Conservation (phyloP, 2,797 vertebrate genomes). For the Hylomyscus alleni region DNA sequence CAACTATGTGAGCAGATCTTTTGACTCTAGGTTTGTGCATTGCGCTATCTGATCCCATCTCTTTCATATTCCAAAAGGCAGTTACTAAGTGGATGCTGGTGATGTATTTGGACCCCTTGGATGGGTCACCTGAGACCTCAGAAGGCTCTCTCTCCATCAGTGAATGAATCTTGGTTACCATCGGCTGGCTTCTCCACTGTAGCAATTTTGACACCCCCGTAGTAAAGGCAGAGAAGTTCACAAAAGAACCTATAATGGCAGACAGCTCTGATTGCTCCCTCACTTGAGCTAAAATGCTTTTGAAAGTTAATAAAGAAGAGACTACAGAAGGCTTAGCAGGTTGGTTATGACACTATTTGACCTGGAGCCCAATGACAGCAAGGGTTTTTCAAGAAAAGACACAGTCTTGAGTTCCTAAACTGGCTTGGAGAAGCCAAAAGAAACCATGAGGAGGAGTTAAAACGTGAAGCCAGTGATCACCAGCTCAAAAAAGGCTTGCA, state of each 20-base stretch:
- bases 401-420: neutral
- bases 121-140: neutral
- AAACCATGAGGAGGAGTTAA: neutral
- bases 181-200: accelerated
- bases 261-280: neutral
- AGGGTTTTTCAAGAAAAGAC: neutral
- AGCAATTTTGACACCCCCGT: slow-evolving; percentile 16
- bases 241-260: neutral
- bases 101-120: neutral
- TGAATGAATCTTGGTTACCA: neutral
- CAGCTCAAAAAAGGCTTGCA: neutral
- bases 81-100: neutral
- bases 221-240: neutral
- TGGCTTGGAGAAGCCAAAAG: neutral
- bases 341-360: neutral
- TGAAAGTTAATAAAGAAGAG: neutral
- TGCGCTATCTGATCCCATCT: neutral
- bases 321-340: neutral
- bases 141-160: neutral
- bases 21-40: neutral
- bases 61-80: neutral
- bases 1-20: neutral
- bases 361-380: neutral
- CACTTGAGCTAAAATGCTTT: neutral
- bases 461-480: neutral